Base-by-base conservation (phyloP, 2,888 invertebrate species). In the Agelastica alni region DNA sequence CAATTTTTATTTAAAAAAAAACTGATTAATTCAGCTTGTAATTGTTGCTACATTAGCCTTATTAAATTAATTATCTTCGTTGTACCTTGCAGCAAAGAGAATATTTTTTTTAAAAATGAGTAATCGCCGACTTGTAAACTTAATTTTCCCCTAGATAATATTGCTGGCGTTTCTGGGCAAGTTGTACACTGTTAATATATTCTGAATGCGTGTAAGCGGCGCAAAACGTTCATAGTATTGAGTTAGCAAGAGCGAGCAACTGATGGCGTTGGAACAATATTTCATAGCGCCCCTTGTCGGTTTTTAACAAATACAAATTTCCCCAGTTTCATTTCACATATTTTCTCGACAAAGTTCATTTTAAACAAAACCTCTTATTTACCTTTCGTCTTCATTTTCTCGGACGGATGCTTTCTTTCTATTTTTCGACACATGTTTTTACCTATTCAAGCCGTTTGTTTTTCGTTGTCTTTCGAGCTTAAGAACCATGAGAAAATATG, bases 241-340 rank as follows among this genome's bases (percentile, higher is more conserved):
- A 69, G 69, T 67, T 66, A 67, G 66, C 66, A 63, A 61, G 67
- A 66, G 66, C 66, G 63, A 49, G 41, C 41, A 49, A 42, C 49
- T 42, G 49, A 49, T 64, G 66, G 60, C 67, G 69, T 64, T 65
- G 61, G 58, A 66, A 68, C 67, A 64, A 68, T 68, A 69, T 69
- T 69, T 68, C 69, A 69, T 65, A 61, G 63, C 65, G 49, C 60
- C 65, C 63, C 61, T 62, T 63, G 62, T 63, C 62, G 67, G 67
- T 67, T 68, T 66, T 66, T 64, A 70, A 70, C 67, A 66, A 65
- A 68, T 66, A 67, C 62, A 63, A 63, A 65, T 61, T 61, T 53
- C 59, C 57, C 55, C 39, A 52, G 59, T 60, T 61, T 54, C 58
- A 47, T 60, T 59, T 49, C 49, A 42, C 61, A 46, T 44, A 34